A percentile compares a stretch with the other conserved stretches of the same genome.
phyloP scores from a whole-genome alignment of 1,140 invertebrate species.

The Aphelenchoides fujianensis region DNA sequence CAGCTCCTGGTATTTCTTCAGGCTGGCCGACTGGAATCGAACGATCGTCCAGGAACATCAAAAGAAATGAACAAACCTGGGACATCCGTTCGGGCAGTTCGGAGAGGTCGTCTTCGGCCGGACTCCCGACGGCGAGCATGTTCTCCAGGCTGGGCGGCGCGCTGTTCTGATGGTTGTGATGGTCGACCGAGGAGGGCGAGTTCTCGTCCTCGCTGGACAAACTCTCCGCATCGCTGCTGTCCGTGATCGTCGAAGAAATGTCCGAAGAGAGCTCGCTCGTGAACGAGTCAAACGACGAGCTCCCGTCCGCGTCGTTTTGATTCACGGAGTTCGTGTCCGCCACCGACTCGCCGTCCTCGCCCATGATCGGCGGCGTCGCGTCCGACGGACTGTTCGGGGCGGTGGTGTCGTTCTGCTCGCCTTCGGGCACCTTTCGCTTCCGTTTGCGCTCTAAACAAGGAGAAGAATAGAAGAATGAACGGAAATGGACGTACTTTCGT shows the following conservation, averaged over 20 bases:
- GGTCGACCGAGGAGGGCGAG: background rate
- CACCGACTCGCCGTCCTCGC: slow-evolving; percentile 20
- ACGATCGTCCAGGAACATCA: slow-evolving; percentile 17
- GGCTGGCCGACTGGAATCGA: background rate
- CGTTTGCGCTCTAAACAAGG: slow-evolving; percentile 12
- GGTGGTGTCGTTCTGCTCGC: slow-evolving; percentile 14
- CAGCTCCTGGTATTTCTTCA: slow-evolving; percentile 18
- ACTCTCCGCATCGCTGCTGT: background rate
- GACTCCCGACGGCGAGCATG: slow-evolving; percentile 20
- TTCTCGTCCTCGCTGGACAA: slow-evolving; percentile 4
- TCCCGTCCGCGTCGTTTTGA: slow-evolving; percentile 9
- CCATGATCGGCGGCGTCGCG: slow-evolving; percentile 16
- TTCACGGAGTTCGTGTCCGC: slow-evolving; percentile 4
- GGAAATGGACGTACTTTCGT: slow-evolving; percentile 43
- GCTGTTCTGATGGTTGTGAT: background rate
- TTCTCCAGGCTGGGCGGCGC: slow-evolving; percentile 11
- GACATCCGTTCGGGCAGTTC: slow-evolving; percentile 1
- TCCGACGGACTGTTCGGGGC: slow-evolving; percentile 26
- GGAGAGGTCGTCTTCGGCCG: background rate
- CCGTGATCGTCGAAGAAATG: background rate
- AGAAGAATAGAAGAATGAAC: background rate
- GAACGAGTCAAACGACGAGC: background rate
- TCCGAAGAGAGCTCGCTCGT: background rate
- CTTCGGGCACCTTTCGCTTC: slow-evolving; percentile 2
- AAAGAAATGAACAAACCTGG: slow-evolving; percentile 1